phyloP scores from a whole-genome alignment of 2,888 invertebrate species.

The Flexamia atlantica region DNA sequence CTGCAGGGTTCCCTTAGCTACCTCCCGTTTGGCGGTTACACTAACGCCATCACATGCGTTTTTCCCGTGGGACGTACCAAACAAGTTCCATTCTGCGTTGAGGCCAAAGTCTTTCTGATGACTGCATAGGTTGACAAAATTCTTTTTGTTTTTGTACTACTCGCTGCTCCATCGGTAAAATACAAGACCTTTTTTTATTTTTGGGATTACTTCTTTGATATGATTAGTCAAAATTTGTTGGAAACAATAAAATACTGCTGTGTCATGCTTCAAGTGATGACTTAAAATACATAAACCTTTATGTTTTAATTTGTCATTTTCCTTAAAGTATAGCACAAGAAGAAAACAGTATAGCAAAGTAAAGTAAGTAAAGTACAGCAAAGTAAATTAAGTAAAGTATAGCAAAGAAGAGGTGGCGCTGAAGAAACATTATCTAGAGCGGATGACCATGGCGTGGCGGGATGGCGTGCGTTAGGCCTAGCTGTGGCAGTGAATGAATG shows the following conservation, averaged over 20 bases:
- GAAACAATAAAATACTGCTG: conserved; percentile 53
- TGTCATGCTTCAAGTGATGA: conserved; percentile 27
- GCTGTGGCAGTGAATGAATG: too few relatives aligned
- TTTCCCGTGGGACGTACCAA: conserved; percentile 46
- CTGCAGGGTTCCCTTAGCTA: conserved; percentile 29
- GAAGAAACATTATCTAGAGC: too few relatives aligned
- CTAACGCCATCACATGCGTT: conserved; percentile 51
- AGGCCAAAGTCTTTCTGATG: conserved; percentile 44
- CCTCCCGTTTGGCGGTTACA: conserved; percentile 32
- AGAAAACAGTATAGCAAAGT: too few relatives aligned
- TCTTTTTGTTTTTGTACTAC: conserved; percentile 59
- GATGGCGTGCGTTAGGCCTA: too few relatives aligned
- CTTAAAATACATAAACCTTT: background rate
- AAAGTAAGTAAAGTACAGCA: too few relatives aligned
- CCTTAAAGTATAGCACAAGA: too few relatives aligned
- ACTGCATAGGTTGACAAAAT: conserved; percentile 51
- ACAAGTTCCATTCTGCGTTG: conserved; percentile 47
- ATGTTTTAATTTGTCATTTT: background rate
- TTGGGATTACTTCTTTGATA: conserved; percentile 23
- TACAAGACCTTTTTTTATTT: conserved; percentile 51
- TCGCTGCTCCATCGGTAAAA: conserved; percentile 38
- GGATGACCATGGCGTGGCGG: too few relatives aligned
- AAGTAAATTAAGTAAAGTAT: too few relatives aligned
- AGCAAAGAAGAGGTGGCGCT: too few relatives aligned
- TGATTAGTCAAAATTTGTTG: conserved; percentile 50